Base-by-base conservation (phyloP, 2,113 vertebrate species). In the Chloroceryle aenea region DNA sequence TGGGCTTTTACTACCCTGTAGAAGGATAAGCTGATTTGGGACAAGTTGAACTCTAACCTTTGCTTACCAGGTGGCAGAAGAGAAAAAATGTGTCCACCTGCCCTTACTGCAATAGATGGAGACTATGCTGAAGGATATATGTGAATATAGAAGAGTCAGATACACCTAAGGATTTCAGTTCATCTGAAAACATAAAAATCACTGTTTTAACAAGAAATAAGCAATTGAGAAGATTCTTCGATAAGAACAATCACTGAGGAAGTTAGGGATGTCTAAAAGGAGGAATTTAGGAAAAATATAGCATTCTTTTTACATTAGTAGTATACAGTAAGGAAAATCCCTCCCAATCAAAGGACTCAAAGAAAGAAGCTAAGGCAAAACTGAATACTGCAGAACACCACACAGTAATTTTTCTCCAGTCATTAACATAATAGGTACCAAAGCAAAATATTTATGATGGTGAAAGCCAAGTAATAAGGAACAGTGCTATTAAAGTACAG, bases 1-100 rank as follows among this genome's bases (percentile, higher is more conserved):
- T 75, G 80, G 91, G 92, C 89, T 95, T 97, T 95, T 92, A 95
- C 92, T 96, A 91, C 90, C 86, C 92, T 25, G 4, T 68, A 81
- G 92, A 97, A 96, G 62, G 90, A 96, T 92, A 93, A 95, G 69
- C 80, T 90, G 94, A 64, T 85, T 58, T 78, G 85, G 68, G 87
- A 94, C 72, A 89, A 67, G 59, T 77, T 93, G 94, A 83, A 94
- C 89, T 89, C 58, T 61, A 88, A 89, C 92, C 83, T 92, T 74
- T 95, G 56, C 78, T 97, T 89, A 79, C 86, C 53, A 47, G 78
- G 74, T 66, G 38, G 84, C 74, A 95, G 93, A 80, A 95, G 63
- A 87, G 50, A 71, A 79, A 96, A 96, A 95, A 91, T 62, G 75
- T 89, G 67, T 92, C 76, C 77, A 82, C 64, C 59, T 93, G 86